Conservation (phyloP, 2,797 vertebrate genomes). For the Sparidentex hasta region DNA sequence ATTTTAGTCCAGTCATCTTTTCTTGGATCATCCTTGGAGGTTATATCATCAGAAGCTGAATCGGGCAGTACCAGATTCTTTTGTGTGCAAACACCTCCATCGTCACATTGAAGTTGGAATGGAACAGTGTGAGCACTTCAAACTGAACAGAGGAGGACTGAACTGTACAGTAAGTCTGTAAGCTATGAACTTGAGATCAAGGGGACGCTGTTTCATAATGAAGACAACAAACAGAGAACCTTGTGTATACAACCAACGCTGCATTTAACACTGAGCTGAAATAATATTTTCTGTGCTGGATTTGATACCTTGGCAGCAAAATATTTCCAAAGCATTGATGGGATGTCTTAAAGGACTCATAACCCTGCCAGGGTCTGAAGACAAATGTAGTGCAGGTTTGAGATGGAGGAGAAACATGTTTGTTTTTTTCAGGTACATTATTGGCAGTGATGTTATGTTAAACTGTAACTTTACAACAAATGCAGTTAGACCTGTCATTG, state of each 20-base stretch:
- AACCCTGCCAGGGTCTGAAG: neutral
- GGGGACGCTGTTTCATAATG: neutral
- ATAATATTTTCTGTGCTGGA: conserved; percentile 6
- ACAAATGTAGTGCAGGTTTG: neutral
- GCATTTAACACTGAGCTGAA: neutral
- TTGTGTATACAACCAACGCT: neutral
- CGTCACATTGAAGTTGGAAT: too few species aligned
- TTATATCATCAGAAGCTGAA: conserved; percentile 4
- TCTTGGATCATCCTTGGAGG: neutral
- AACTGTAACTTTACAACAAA: neutral
- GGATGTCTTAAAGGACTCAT: conserved; percentile 15
- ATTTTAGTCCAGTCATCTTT: neutral
- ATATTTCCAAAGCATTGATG: conserved; percentile 9
- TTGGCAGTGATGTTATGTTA: neutral
- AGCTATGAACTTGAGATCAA: neutral
- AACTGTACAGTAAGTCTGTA: neutral
- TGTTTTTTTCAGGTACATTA: neutral
- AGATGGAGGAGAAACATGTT: neutral
- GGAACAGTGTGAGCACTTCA: neutral
- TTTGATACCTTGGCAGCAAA: neutral
- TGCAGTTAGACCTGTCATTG: neutral
- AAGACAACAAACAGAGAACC: conserved; percentile 1
- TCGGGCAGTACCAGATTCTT: neutral
- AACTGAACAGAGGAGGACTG: neutral
- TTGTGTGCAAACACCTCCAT: neutral